Conservation (phyloP, 2,888 invertebrate genomes). For the Saturnia pavonia region DNA sequence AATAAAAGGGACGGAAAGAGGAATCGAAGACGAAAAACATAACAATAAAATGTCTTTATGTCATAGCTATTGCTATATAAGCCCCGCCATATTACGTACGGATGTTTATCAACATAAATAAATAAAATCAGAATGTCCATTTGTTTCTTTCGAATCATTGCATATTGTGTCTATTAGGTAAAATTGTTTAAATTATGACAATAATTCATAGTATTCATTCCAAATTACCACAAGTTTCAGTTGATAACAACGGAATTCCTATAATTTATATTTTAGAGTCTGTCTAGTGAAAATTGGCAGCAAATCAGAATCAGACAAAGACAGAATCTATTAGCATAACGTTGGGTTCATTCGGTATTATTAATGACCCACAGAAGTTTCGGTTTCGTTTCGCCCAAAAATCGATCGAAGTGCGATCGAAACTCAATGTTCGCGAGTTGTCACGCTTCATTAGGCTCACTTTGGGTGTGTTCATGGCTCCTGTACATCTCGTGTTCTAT, state of each 20-base stretch:
- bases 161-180: background rate
- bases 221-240: background rate
- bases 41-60: conserved; percentile 36
- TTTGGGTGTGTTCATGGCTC: too few species aligned
- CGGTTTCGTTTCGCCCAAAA: too few species aligned
- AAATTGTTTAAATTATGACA: background rate
- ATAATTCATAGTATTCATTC: background rate
- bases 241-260: background rate
- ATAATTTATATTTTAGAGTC: too few species aligned
- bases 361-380: too few species aligned
- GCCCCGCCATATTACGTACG: conserved; percentile 9
- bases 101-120: background rate
- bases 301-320: too few species aligned
- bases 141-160: background rate
- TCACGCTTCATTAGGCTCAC: too few species aligned
- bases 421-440: too few species aligned
- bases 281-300: too few species aligned
- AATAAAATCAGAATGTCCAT: background rate
- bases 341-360: too few species aligned
- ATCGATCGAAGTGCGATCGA: too few species aligned
- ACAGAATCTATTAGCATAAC: too few species aligned
- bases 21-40: conserved; percentile 39
- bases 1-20: conserved; percentile 36
- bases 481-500: too few species aligned
- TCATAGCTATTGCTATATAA: conserved; percentile 26